Evolutionary conservation across 2,888 invertebrate species (phyloP).

Genomic region (Panorpa germanica): DNA sequence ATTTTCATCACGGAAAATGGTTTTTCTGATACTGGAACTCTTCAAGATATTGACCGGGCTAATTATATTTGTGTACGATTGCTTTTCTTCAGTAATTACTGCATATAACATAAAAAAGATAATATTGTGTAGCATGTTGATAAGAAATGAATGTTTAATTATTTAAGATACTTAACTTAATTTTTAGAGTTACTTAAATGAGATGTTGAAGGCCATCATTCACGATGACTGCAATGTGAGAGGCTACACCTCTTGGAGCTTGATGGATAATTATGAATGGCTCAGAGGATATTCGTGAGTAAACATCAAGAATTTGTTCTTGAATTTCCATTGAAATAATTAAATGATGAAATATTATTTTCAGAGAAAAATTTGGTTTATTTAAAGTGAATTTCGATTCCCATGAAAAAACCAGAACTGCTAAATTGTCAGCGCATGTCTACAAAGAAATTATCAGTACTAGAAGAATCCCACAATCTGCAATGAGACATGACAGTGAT

Average conservation of each 20-base stretch:
- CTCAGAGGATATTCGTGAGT: conserved; percentile 33
- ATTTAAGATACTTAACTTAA: too few species aligned
- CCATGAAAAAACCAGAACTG: conserved; percentile 33
- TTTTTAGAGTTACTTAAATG: conserved; percentile 25
- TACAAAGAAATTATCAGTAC: conserved; percentile 31
- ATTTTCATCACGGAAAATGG: conserved; percentile 41
- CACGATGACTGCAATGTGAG: conserved; percentile 26
- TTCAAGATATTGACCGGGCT: conserved; percentile 28
- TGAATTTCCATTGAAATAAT: not conserved
- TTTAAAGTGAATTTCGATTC: conserved; percentile 44
- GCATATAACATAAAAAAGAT: too few species aligned
- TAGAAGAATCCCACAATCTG: too few species aligned
- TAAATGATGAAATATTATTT: too few species aligned
- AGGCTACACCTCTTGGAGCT: conserved; percentile 37
- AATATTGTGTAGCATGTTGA: too few species aligned
- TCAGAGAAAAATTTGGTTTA: conserved; percentile 45
- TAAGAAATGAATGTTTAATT: too few species aligned
- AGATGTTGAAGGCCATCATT: conserved; percentile 25
- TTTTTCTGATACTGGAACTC: conserved; percentile 27
- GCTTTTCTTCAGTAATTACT: too few species aligned
- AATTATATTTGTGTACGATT: conserved; percentile 23
- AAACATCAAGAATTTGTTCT: conserved; percentile 18
- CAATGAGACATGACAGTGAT: too few species aligned
- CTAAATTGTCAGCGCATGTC: conserved; percentile 38
- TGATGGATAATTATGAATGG: conserved; percentile 50